Evolutionary conservation across 1,140 invertebrate genomes (phyloP).

Genomic region (Neodiprion pinetum): DNA sequence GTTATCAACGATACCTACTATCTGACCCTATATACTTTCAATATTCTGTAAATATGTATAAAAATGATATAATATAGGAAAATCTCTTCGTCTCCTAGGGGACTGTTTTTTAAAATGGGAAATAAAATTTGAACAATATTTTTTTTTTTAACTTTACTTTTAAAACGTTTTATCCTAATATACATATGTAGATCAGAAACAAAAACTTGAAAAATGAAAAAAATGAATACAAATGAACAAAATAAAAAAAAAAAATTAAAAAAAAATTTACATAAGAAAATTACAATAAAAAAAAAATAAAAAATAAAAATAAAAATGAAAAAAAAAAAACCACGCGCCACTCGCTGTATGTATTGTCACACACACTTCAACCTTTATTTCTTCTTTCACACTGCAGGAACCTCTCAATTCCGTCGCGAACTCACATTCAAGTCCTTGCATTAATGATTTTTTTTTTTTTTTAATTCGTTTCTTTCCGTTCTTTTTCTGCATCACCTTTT

Average conservation of each 20-base stretch:
- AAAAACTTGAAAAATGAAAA: neutral
- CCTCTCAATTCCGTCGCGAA: too few relatives aligned
- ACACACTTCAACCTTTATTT: too few relatives aligned
- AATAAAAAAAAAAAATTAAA: neutral
- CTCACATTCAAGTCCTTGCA: too few relatives aligned
- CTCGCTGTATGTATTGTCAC: too few relatives aligned
- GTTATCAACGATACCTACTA: neutral
- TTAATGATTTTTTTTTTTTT: neutral
- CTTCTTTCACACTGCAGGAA: too few relatives aligned
- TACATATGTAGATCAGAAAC: neutral
- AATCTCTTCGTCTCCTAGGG: too few relatives aligned
- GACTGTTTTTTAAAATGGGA: too few relatives aligned
- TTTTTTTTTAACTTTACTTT: too few relatives aligned
- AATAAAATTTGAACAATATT: too few relatives aligned
- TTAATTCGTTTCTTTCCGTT: neutral
- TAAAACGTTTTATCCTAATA: too few relatives aligned
- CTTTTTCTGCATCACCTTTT: too few relatives aligned
- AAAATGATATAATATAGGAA: neutral
- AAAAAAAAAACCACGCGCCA: neutral
- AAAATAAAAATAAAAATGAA: neutral
- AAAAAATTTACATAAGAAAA: neutral
- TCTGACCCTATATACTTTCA: neutral
- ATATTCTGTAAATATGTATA: slow-evolving; percentile 4
- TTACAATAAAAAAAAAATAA: neutral
- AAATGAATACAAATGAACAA: neutral